Evolutionary conservation across 1,140 invertebrate species (phyloP).

Genomic region (Dinoponera quadriceps): DNA sequence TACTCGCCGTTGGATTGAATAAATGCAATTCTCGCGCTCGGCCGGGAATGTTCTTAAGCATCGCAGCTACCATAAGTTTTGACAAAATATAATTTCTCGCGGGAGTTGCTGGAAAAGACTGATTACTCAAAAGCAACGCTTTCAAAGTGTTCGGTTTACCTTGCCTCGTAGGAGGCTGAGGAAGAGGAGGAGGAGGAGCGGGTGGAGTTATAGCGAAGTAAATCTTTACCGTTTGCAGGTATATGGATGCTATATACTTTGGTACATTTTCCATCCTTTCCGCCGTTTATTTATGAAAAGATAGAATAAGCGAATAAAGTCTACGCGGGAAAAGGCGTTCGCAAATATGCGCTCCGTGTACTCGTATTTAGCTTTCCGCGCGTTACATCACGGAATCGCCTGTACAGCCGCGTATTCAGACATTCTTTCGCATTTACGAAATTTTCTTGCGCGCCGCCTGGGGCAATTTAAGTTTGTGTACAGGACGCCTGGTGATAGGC

Average conservation of each 20-base stretch:
- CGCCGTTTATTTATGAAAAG: constrained; percentile 52
- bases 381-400: not conserved
- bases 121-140: constrained; percentile 55
- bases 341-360: not conserved
- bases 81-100: constrained; percentile 48
- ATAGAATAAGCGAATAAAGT: constrained; percentile 51
- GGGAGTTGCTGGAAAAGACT: constrained; percentile 28
- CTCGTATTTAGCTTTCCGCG: constrained; percentile 6
- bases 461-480: not conserved
- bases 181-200: too few species aligned
- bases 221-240: constrained; percentile 54
- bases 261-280: constrained; percentile 11
- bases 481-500: too few species aligned
- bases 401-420: not conserved
- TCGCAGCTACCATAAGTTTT: constrained; percentile 16
- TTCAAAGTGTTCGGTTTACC: constrained; percentile 54
- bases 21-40: constrained; percentile 26
- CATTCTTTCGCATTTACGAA: constrained; percentile 27
- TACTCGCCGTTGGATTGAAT: not conserved
- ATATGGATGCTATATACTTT: constrained; percentile 8
- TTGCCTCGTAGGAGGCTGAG: not conserved
- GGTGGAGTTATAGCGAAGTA: constrained; percentile 23
- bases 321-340: not conserved
- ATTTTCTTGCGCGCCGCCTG: not conserved
- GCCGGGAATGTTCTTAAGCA: not conserved